Conservation (phyloP, 2,888 invertebrate species). For the Margaritifera margaritifera region DNA sequence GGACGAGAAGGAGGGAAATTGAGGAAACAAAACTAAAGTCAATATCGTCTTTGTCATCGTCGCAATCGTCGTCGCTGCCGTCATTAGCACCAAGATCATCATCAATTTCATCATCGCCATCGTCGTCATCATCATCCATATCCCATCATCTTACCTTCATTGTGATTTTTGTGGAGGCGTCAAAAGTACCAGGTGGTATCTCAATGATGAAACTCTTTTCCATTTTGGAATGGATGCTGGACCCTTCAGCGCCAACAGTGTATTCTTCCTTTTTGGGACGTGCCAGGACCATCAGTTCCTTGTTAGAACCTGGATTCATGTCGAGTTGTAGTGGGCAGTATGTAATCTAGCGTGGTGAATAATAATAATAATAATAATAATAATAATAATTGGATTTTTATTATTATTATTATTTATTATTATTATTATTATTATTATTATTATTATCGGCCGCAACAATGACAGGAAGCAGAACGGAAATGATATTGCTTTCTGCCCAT, state of each 20-base stretch:
- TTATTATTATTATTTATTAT: too few species aligned
- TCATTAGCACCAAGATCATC: too few species aligned
- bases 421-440: too few species aligned
- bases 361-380: background rate
- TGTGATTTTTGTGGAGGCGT: slow-evolving; percentile 17
- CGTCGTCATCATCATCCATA: background rate
- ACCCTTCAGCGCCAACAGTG: slow-evolving; percentile 6
- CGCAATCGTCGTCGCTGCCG: too few species aligned
- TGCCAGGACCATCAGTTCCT: slow-evolving; percentile 16
- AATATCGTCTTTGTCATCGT: too few species aligned
- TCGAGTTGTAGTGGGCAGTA: slow-evolving; percentile 23
- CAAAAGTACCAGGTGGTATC: slow-evolving; percentile 23
- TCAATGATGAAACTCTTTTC: slow-evolving; percentile 24
- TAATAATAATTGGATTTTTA: too few species aligned
- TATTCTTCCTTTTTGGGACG: slow-evolving; percentile 23
- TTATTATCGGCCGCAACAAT: too few species aligned
- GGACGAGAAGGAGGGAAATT: too few species aligned
- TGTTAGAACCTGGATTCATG: slow-evolving; percentile 24
- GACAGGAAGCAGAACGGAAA: too few species aligned
- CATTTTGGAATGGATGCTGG: slow-evolving; percentile 24
- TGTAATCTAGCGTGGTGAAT: slow-evolving; percentile 8
- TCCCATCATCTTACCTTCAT: slow-evolving; percentile 12
- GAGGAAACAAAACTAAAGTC: too few species aligned
- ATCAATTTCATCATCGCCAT: background rate
- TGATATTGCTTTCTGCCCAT: too few species aligned